Base-by-base conservation (phyloP, 2,113 vertebrate genomes). In the Calyptommatus sinebrachiatus region DNA sequence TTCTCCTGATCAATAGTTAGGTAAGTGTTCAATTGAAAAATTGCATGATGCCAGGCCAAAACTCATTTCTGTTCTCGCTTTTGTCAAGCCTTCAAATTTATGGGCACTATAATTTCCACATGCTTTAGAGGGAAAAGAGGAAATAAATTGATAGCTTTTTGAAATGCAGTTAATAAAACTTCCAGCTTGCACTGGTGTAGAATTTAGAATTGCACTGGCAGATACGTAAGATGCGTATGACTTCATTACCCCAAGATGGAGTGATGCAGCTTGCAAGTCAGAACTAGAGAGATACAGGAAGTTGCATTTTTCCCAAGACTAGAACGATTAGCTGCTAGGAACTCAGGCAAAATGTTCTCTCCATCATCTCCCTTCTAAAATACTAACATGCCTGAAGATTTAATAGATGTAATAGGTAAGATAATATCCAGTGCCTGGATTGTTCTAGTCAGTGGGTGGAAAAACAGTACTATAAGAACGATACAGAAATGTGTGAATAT, bases 101-200 rank as follows among this genome's bases (percentile, higher is more conserved):
- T 61, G 26, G 66, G 69, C 20, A 24, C 62, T 78, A 61, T 72
- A 83, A 80, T 73, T 83, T 68, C 62, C 77, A 8, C n/a, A 66
- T 41, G 63, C 62, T 67, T 83, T 73, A 77, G 31, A 61, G 24
- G 29, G 4, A 71, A 65, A 53, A 68, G 69, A 41, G 73, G 53
- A 82, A 83, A 77, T 72, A 82, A 45, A 73, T n/a, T 71, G 80
- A 76, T 76, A 81, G 66, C 53, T 69, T 71, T 77, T 77, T 46
- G 71, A 83, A 72, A 67, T 67, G 71, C 29, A 78, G 75, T 77
- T 78, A 78, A 77, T 82, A 66, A 72, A 72, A 73, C 70, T 77
- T 67, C 62, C 70, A 61, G 46, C 63, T 67, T 57, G 26, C 31
- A 66, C 12, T 67, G 62, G 31, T 1, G 0, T n/a, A 35, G 69